These are phyloP conservation scores for Sycophila sp. DNA, from an alignment of 1,140 invertebrate species.

Conservation along the genomic window DNA sequence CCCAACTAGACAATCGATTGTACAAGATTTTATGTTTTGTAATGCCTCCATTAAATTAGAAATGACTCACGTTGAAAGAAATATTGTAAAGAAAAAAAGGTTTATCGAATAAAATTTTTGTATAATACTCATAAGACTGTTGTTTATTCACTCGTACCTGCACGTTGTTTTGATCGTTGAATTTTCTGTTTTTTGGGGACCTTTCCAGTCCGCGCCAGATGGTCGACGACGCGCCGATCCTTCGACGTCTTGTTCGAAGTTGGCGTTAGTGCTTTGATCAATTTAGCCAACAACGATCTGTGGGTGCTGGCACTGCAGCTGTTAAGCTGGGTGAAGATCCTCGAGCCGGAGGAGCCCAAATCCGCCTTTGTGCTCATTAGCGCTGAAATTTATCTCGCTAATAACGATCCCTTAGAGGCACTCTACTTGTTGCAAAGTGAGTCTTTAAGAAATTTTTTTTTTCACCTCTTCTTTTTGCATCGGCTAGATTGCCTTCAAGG, in stretches of 20 bases:
- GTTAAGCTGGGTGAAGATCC: constrained; percentile 40
- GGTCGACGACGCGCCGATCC: not conserved
- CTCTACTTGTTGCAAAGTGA: constrained; percentile 50
- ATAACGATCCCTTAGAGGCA: constrained; percentile 47
- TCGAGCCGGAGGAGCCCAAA: constrained; percentile 27
- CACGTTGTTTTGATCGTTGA: constrained; percentile 43
- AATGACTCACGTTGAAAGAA: not conserved
- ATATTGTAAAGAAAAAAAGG: not conserved
- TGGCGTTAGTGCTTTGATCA: constrained; percentile 40
- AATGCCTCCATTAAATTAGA: no score
- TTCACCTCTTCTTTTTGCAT: no score
- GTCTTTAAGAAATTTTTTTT: no score
- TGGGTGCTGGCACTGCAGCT: constrained; percentile 49
- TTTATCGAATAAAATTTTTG: constrained; percentile 12
- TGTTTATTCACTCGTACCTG: constrained; percentile 38
- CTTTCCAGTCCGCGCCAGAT: constrained; percentile 10
- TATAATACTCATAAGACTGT: constrained; percentile 36
- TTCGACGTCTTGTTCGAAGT: constrained; percentile 41
- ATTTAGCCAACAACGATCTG: constrained; percentile 42
- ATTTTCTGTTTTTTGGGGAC: constrained; percentile 21
- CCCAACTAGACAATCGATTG: not conserved
- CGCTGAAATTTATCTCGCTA: constrained; percentile 54
- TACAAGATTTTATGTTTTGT: constrained; percentile 28
- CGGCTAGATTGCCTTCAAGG: no score
- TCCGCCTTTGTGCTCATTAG: constrained; percentile 45